Evolutionary conservation across 2,888 invertebrate species (phyloP).

Genomic region (Belgica antarctica): DNA sequence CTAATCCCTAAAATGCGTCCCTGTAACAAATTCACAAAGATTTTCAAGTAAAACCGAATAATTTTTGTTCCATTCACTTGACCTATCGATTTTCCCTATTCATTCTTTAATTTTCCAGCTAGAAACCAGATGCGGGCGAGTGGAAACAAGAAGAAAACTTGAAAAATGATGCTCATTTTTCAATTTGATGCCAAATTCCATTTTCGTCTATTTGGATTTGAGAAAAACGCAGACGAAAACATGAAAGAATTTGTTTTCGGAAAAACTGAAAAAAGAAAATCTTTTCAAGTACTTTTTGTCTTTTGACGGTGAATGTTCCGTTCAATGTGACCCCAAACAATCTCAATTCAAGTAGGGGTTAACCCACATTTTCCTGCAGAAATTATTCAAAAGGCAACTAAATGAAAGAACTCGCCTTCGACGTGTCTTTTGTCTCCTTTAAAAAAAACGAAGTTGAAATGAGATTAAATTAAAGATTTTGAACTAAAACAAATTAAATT

Average conservation of each 20-base stretch:
- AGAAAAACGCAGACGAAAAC: background rate
- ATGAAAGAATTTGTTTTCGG: background rate
- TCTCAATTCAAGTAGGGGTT: slow-evolving; percentile 39
- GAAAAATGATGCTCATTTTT: slow-evolving; percentile 42
- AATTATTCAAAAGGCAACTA: slow-evolving; percentile 22
- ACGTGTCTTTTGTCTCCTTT: background rate
- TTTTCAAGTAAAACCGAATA: slow-evolving; percentile 10
- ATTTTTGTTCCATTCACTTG: slow-evolving; percentile 6
- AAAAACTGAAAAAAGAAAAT: slow-evolving; percentile 16
- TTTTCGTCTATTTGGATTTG: background rate
- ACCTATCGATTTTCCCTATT: slow-evolving; percentile 40
- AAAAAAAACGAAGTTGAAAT: slow-evolving; percentile 40
- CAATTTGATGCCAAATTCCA: background rate
- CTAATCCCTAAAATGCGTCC: no score
- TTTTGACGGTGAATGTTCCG: no score
- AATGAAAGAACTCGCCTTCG: background rate
- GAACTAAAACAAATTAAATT: no score
- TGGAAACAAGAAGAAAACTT: slow-evolving; percentile 16
- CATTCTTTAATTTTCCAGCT: background rate
- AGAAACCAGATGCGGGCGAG: background rate
- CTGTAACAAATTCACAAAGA: no score
- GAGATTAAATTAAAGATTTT: slow-evolving; percentile 39
- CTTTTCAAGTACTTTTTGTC: background rate
- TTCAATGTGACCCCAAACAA: slow-evolving; percentile 19
- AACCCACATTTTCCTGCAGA: slow-evolving; percentile 25